Conservation (phyloP, 92 coral and sea anemone genomes). For the Parazoanthus swiftii region DNA sequence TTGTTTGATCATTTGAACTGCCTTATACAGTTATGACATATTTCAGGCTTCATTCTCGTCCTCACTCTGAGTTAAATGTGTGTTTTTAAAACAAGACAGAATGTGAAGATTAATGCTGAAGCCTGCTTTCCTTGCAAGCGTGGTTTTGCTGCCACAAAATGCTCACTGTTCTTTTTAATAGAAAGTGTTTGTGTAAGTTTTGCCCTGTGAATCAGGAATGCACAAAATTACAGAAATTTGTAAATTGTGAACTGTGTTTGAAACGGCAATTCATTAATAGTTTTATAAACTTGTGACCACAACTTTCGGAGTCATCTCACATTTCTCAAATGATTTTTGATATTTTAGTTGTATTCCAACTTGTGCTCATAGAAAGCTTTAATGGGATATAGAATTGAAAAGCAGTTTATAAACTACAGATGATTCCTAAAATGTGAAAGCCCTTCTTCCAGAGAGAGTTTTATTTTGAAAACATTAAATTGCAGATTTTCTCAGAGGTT, state of each 20-base stretch:
- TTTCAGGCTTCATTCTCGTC: not conserved
- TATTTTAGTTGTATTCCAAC: too few species aligned
- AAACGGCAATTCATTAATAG: not conserved
- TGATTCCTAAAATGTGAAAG: not conserved
- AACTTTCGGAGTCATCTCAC: not conserved
- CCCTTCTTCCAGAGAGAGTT: not conserved
- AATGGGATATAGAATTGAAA: not conserved
- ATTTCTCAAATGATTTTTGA: too few species aligned
- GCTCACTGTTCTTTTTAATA: not conserved
- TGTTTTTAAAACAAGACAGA: not conserved
- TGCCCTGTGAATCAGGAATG: too few species aligned
- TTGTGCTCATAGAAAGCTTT: not conserved
- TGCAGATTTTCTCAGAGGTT: conserved; percentile 43
- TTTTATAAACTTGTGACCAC: not conserved
- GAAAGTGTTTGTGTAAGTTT: not conserved
- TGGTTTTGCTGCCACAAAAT: not conserved
- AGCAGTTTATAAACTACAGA: not conserved
- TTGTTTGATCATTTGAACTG: not conserved
- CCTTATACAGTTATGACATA: not conserved
- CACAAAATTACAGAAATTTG: not conserved
- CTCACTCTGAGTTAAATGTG: not conserved
- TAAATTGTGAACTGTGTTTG: not conserved
- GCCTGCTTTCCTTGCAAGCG: not conserved
- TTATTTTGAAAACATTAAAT: conserved; percentile 36
- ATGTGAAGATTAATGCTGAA: not conserved